A percentile compares a stretch with the other conserved stretches of the same genome.
Conservation (phyloP, 2,113 vertebrate species). For the Sylvilagus bachmani region DNA sequence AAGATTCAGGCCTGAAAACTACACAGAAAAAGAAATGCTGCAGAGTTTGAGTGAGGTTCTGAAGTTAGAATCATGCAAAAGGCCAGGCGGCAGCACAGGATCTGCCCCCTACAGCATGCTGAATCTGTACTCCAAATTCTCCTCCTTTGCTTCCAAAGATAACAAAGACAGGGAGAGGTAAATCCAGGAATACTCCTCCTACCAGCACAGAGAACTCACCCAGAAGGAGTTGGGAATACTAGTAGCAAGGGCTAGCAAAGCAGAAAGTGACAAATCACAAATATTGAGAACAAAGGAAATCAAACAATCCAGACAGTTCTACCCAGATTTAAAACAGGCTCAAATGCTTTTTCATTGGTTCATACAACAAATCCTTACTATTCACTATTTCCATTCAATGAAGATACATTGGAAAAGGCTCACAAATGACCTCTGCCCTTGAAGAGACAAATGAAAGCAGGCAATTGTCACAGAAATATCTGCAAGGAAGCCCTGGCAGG, state of each 20-base stretch:
- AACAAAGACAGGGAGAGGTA: neutral
- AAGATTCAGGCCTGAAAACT: neutral
- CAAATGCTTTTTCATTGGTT: neutral
- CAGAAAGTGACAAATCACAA: neutral
- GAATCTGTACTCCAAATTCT: neutral
- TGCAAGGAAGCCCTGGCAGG: neutral
- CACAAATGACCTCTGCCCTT: neutral
- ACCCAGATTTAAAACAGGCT: neutral
- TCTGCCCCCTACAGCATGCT: neutral
- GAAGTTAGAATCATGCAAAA: neutral
- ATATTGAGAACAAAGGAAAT: neutral
- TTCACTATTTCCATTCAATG: neutral
- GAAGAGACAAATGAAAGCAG: constrained; percentile 45
- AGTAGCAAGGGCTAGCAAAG: neutral
- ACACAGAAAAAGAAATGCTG: neutral
- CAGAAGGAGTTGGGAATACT: neutral
- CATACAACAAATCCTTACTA: neutral
- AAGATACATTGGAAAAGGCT: neutral
- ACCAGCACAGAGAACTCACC: neutral
- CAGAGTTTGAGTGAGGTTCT: neutral
- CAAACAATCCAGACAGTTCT: neutral
- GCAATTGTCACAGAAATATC: neutral
- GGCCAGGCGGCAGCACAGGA: neutral
- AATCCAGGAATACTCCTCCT: neutral
- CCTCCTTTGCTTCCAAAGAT: neutral